Evolutionary conservation across 2,113 vertebrate genomes (phyloP).

Genomic region (Ophthalmolycus amberensis): DNA sequence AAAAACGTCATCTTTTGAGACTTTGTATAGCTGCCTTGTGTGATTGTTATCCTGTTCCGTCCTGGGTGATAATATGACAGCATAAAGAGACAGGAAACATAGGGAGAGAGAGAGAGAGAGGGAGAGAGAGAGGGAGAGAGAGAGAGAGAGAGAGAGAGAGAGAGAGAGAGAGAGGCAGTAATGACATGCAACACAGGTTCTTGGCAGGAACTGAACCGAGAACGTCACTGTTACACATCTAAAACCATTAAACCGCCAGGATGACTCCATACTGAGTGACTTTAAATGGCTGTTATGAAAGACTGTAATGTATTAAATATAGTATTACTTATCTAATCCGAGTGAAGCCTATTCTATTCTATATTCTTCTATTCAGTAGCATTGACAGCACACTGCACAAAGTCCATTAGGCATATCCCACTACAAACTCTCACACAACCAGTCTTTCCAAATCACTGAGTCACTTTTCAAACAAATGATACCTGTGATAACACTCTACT

Average conservation of each 20-base stretch:
- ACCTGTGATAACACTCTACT: slow-evolving; percentile 67
- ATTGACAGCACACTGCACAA: background rate
- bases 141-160: no score
- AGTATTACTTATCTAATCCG: background rate
- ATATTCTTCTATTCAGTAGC: slow-evolving; percentile 32
- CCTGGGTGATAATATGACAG: background rate
- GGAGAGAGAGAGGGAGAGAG: no score
- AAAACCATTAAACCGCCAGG: background rate
- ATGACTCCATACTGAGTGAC: background rate
- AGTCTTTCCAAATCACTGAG: slow-evolving; percentile 49
- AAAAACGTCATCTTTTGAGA: background rate
- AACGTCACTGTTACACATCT: background rate
- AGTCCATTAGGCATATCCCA: slow-evolving; percentile 49
- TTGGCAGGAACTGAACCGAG: no score
- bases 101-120: background rate
- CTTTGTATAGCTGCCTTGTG: background rate
- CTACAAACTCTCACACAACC: slow-evolving; percentile 41
- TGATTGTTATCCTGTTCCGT: background rate
- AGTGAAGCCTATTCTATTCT: background rate
- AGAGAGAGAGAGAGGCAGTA: background rate
- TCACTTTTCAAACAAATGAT: slow-evolving; percentile 72
- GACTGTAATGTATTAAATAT: background rate
- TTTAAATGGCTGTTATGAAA: background rate
- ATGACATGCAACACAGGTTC: background rate
- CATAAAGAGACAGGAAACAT: background rate